phyloP scores from a whole-genome alignment of 2,113 vertebrate genomes.

The Tympanuchus pallidicinctus region DNA sequence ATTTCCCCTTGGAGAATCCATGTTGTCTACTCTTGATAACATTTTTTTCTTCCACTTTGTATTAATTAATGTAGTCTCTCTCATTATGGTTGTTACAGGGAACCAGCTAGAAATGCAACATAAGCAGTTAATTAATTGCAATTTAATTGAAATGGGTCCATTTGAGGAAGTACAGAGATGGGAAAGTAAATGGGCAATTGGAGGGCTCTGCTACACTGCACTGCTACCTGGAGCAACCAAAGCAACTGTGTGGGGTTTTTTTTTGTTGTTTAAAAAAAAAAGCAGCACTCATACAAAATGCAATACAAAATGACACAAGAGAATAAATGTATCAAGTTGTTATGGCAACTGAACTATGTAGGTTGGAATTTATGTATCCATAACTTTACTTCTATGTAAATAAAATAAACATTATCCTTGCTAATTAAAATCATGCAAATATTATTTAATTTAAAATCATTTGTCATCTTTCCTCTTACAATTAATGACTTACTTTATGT shows the following conservation, averaged over 20 bases:
- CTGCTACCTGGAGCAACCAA: conserved; percentile 43
- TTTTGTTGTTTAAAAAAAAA: neutral
- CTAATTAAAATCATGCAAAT: conserved; percentile 74
- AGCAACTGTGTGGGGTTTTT: neutral
- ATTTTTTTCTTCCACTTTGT: neutral
- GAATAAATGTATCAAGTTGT: conserved; percentile 80
- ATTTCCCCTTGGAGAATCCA: too few species aligned
- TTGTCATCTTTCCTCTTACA: conserved; percentile 43
- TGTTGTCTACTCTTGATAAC: too few species aligned
- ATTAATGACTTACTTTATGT: conserved; percentile 16
- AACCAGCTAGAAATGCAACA: neutral
- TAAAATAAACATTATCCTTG: conserved; percentile 76
- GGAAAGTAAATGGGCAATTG: neutral
- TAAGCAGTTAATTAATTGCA: neutral
- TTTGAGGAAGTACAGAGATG: neutral
- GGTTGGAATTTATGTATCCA: conserved; percentile 79
- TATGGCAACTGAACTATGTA: conserved; percentile 79
- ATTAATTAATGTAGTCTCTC: neutral
- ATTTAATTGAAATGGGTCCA: neutral
- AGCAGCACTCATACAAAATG: conserved; percentile 4
- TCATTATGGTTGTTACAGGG: neutral
- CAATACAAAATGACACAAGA: conserved; percentile 76
- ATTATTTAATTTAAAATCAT: conserved; percentile 74
- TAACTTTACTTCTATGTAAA: conserved; percentile 68
- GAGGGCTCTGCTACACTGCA: rapidly evolving